These are phyloP conservation scores for Odocoileus virginianus DNA, from an alignment of 2,113 vertebrate genomes.

Conservation along the genomic window DNA sequence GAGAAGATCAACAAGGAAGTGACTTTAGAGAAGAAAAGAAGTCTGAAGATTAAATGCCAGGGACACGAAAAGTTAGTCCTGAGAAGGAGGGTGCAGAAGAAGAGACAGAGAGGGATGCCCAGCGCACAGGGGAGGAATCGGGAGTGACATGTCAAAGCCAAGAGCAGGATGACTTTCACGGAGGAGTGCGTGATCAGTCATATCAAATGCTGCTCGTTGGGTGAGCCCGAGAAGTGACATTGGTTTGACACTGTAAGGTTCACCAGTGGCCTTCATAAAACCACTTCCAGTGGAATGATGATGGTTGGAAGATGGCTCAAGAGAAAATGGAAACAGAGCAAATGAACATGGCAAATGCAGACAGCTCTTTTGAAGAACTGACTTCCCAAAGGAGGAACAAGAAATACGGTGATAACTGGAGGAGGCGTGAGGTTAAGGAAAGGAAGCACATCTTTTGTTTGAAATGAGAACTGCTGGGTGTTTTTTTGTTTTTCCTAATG, in stretches of 20 bases:
- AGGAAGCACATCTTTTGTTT: not conserved
- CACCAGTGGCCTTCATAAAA: not conserved
- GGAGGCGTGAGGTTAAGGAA: not conserved
- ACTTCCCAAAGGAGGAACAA: not conserved
- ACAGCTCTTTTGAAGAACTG: not conserved
- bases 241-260: not conserved
- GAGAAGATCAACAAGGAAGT: not conserved
- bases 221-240: not conserved
- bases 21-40: not conserved
- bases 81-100: not conserved
- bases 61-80: not conserved
- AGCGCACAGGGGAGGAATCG: not conserved
- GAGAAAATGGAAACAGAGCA: not conserved
- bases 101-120: not conserved
- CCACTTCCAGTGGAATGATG: not conserved
- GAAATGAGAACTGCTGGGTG: not conserved
- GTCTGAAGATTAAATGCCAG: not conserved
- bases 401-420: not conserved
- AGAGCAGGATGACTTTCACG: not conserved
- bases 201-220: not conserved
- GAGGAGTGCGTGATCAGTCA: not conserved
- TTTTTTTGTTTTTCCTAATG: not conserved
- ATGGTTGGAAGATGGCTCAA: not conserved
- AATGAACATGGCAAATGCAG: not conserved
- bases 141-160: not conserved